A percentile compares a stretch with the other conserved stretches of the same genome.
These are phyloP conservation scores for Origma solitaria DNA, from an alignment of 2,113 vertebrate genomes.

Conservation along the genomic window DNA sequence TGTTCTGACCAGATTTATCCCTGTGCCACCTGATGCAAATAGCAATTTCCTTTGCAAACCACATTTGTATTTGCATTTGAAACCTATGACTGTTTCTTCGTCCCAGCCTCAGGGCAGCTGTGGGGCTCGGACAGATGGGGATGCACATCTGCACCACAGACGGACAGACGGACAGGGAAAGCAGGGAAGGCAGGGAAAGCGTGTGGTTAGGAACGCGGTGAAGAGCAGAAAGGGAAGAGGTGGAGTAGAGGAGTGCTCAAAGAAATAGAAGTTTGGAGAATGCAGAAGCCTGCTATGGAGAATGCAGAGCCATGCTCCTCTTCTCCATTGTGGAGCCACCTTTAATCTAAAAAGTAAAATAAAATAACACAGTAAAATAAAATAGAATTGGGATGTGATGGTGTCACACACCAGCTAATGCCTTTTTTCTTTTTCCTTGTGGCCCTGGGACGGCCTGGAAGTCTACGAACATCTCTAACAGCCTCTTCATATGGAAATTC, in stretches of 20 bases:
- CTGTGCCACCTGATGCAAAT: background rate
- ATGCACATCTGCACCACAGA: fast-evolving
- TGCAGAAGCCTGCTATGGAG: background rate
- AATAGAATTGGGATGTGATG: background rate
- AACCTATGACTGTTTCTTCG: fast-evolving
- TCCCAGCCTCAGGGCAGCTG: background rate
- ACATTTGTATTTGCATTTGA: background rate
- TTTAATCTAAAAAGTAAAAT: background rate
- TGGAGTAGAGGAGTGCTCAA: fast-evolving
- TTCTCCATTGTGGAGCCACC: background rate
- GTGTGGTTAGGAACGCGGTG: fast-evolving
- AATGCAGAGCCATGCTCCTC: fast-evolving
- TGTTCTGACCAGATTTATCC: background rate
- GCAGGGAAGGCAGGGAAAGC: background rate
- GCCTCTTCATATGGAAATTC: background rate
- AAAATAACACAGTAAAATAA: background rate
- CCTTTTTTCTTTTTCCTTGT: background rate
- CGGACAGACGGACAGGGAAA: background rate
- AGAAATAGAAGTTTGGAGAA: background rate
- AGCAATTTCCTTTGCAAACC: background rate
- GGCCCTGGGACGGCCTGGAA: background rate
- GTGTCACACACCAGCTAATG: background rate
- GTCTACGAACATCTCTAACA: background rate
- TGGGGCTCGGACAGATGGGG: background rate
- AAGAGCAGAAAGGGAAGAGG: too few relatives aligned